Base-by-base conservation (phyloP, 2,797 vertebrate species). In the Alectoris magna region DNA sequence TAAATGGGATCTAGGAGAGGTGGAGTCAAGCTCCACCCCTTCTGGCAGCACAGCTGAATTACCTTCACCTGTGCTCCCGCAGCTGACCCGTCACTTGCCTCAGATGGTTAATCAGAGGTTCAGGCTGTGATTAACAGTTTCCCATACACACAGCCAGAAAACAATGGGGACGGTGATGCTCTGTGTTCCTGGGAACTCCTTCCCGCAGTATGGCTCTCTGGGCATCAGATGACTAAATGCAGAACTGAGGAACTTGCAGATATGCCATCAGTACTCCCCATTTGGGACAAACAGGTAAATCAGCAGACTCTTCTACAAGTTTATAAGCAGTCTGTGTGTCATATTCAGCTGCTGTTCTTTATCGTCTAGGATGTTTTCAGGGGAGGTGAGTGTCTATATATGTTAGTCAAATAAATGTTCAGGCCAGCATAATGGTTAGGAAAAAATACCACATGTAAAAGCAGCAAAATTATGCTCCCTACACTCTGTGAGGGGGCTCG, bases 201-300 rank as follows among this genome's bases (percentile, higher is more conserved):
- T n/a, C n/a, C 39, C 41, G 38, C 18, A 38, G 0, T 17, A 0
- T 2, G 36, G 34, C 36, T 74, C 1, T 0, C 27, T 68, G 48
- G n/a, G 21, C 62, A n/a, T 80, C 86, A 93, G 70, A 41, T 39
- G 67, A 88, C 63, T 60, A 60, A 64, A 81, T 4, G 19, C 77
- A 72, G 77, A 87, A 41, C 29, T 46, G 29, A 71, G 44, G 34
- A 72, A 17, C 1, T 44, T 39, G n/a, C 26, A 74, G n/a, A 74
- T 22, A 21, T 0, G 19, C 15, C 24, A 62, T 15, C 48, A 49
- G 12, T 22, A 41, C 36, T 38, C 41, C 48, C 34, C 44, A 34
- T 41, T 6, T 53, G 36, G 75, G 55, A 51, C 0, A 3, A 23
- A 64, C 5, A 16, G 0, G 2, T 3, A 7, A 16, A 76, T 9